Base-by-base conservation (phyloP, 2,797 vertebrate genomes). In the Philypnodon macrostomus region DNA sequence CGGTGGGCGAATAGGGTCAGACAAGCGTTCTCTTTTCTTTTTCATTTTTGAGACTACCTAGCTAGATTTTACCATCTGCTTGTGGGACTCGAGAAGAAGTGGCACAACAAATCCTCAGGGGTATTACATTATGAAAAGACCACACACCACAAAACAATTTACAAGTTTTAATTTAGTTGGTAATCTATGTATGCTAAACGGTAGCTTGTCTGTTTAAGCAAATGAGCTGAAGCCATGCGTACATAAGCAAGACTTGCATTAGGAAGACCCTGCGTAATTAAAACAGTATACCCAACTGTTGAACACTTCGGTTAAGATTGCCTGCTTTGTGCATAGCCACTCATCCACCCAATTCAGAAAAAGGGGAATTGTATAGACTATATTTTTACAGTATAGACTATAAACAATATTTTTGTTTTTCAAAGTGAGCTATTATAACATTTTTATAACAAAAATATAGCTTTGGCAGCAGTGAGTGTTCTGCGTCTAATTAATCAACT, bases 31-130 rank as follows among this genome's bases (percentile, higher is more conserved):
- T 19, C 47, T 53, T 56, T 24, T 60, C 51, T 62, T 65, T 50
- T 49, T 53, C 47, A 58, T 37, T 62, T 39, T 24, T 38, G 36
- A 58, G n/a, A 41, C 60, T 38, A 47, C 58, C 65, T 67, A 11
- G 6, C 40, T 49, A 48, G 55, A 34, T 62, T 54, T 58, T 2
- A 31, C 47, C 58, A 61, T 73, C 54, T 64, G 49, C 50, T 69
- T 54, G 21, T 50, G 58, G 23, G 59, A 52, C 41, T 41, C 12
- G 23, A 64, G 19, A 30, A 6, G 1, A 46, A 34, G 35, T 15
- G 41, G 31, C 51, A 57, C 18, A 48, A 36, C 30, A 41, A 30
- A 60, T 55, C 31, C 45, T 35, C 29, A 33, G 33, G 36, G 53
- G 41, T 29, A 29, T 39, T 47, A 53, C 24, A 44, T 47, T 30